These are phyloP conservation scores for Alectura lathami DNA, from an alignment of 2,113 vertebrate genomes.

Conservation along the genomic window DNA sequence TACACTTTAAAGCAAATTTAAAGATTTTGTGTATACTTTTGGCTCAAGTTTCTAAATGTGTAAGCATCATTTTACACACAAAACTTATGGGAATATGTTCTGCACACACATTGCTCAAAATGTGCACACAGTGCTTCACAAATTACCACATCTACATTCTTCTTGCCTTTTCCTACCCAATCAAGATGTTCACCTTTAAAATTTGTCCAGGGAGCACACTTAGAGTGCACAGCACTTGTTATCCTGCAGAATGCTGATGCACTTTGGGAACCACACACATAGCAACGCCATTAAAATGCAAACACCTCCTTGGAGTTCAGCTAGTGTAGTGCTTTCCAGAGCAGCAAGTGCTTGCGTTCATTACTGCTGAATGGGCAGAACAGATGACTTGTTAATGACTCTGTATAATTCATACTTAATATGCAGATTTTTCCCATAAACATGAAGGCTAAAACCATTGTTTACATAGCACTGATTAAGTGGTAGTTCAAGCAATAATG, in stretches of 20 bases:
- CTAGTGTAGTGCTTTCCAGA: neutral
- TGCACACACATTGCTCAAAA: neutral
- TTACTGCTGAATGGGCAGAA: conserved; percentile 4
- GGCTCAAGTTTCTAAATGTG: neutral
- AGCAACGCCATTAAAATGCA: neutral
- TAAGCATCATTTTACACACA: neutral
- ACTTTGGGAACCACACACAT: neutral
- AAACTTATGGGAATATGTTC: neutral
- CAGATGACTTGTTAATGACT: neutral
- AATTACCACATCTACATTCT: neutral
- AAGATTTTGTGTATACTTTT: neutral
- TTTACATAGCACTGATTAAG: conserved; percentile 14
- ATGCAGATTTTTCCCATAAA: conserved; percentile 1
- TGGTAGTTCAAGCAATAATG: neutral
- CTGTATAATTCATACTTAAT: neutral
- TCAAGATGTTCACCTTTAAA: neutral
- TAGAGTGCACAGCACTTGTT: neutral
- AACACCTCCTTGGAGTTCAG: neutral
- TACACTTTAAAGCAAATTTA: neutral
- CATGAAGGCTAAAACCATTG: neutral
- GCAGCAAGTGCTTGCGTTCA: neutral
- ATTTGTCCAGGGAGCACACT: neutral
- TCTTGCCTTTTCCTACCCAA: neutral
- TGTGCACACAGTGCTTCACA: accelerated
- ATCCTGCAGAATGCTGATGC: neutral